Percentiles rank a stretch among this genome's conserved stretches.
phyloP scores from a whole-genome alignment of 2,888 invertebrate genomes.

The Orthosia gothica region DNA sequence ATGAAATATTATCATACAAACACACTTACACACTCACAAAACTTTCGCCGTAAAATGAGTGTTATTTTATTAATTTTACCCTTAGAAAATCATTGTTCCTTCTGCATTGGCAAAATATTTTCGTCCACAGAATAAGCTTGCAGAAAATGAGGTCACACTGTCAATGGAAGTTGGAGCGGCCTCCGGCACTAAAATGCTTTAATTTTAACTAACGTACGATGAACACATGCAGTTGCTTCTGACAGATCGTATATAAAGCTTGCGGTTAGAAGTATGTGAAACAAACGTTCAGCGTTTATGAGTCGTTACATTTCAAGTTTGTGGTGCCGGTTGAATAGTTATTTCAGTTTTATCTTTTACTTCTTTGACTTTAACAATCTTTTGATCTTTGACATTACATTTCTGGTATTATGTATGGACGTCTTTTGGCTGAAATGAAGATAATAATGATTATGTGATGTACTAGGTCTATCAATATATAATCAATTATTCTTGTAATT shows the following conservation, averaged over 20 bases:
- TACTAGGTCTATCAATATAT: no score
- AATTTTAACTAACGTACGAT: conserved; percentile 75
- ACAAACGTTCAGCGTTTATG: conserved; percentile 1
- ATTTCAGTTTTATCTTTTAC: neutral
- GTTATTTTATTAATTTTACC: no score
- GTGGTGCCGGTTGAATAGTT: neutral
- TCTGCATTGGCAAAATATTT: conserved; percentile 17
- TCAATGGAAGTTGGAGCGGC: conserved; percentile 71
- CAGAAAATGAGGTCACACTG: conserved; percentile 72
- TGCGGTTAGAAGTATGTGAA: conserved; percentile 2
- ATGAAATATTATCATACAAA: no score
- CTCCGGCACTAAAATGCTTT: conserved; percentile 71
- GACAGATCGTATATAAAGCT: conserved; percentile 47
- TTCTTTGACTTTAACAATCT: neutral
- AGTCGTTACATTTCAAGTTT: conserved; percentile 10
- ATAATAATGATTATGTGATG: no score
- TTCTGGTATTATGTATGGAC: neutral
- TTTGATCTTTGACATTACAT: neutral
- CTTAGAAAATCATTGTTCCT: neutral
- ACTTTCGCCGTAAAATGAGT: no score
- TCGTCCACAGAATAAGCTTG: conserved; percentile 68
- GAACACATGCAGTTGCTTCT: conserved; percentile 41
- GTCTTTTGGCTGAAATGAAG: no score
- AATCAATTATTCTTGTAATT: no score
- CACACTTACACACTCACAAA: no score